Base-by-base conservation (phyloP, 2,797 vertebrate genomes). In the Denticeps clupeoides region DNA sequence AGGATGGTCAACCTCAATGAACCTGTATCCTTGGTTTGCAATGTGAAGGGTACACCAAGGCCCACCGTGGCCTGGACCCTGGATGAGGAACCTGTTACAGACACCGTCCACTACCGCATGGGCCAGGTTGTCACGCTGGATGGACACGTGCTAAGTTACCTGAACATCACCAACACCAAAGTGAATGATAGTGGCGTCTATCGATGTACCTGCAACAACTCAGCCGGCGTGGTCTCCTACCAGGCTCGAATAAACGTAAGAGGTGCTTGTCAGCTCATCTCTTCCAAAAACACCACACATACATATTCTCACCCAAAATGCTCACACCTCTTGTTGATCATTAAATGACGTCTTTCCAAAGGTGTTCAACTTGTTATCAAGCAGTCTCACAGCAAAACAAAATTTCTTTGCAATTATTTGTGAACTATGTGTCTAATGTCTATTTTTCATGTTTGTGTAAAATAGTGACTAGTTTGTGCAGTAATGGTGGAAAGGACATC, bases 161-260 rank as follows among this genome's bases (percentile, higher is more conserved):
- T 99, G 64, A 99, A 98, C 42, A 89, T 99, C 74, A 91, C 90
- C 16, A 90, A 85, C 77, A 89, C 93, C 19, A 90, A 92, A 81
- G 95, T 98, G 75, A 88, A 86, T 51, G 95, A 99, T 1, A 94
- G 94, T 7, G 95, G 95, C 23, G 87, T 97, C 61, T 99, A 98
- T 77, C 91, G 94, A 71, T 99, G 95, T 81, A 89, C 85, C 4
- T 94, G 91, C 82, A 93, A 93, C 88, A 99, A 99, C 79, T 97
- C 94, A 27, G 95, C 95, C 5, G 93, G 94, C 83, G 87, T 88
- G 75, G 87, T 93, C 87, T 87, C 85, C 74, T 97, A 99, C 91
- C 95, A 99, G 95, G 94, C 95, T 93, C 95, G 94, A 93, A 98
- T 99, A 99, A 99, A 98, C 95, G 95, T 99, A 99, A 99, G 95